phyloP scores from a whole-genome alignment of 2,113 vertebrate genomes.

The Grallaria varia region DNA sequence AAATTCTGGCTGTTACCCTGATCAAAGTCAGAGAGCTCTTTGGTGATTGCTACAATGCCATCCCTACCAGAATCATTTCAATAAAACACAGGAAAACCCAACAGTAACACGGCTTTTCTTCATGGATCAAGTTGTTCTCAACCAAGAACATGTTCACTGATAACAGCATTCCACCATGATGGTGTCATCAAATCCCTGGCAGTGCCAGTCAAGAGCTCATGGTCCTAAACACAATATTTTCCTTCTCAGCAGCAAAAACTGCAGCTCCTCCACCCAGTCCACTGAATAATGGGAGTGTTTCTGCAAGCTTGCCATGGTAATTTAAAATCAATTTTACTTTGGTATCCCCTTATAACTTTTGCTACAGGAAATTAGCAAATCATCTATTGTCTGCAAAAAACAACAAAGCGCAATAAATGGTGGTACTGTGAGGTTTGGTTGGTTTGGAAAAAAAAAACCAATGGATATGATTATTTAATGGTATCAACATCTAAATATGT shows the following conservation, averaged over 20 bases:
- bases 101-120: rapidly evolving
- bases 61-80: background rate
- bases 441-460: background rate
- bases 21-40: background rate
- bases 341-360: slow-evolving; percentile 35
- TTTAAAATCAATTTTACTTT: slow-evolving; percentile 64
- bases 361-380: slow-evolving; percentile 59
- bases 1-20: background rate
- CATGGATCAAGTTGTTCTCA: background rate
- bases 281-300: slow-evolving; percentile 31
- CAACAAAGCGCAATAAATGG: background rate
- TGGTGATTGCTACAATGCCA: background rate
- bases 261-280: background rate
- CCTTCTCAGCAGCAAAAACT: background rate
- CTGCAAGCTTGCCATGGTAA: slow-evolving; percentile 41
- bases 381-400: slow-evolving; percentile 5
- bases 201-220: background rate
- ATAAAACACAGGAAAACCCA: background rate
- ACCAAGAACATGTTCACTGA: background rate
- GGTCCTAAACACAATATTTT: background rate
- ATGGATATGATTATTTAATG: background rate
- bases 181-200: background rate
- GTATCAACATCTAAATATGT: background rate
- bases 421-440: background rate
- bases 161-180: background rate